Base-by-base conservation (phyloP, 2,888 invertebrate species). In the Neuroscelio doddi region DNA sequence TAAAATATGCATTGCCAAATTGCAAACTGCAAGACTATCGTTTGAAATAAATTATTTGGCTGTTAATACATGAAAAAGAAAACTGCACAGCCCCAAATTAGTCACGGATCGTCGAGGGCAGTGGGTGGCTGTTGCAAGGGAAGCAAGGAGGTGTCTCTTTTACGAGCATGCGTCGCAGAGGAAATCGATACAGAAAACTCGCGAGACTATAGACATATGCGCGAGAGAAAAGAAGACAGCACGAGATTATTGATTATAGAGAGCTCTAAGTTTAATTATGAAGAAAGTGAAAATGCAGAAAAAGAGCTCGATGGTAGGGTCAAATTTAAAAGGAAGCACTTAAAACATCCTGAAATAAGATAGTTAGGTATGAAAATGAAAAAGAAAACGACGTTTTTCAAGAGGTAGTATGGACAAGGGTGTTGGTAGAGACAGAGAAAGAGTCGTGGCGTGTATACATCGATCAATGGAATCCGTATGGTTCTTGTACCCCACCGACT, bases 91-190 rank as follows among this genome's bases (percentile, higher is more conserved):
- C 70, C 68, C n/a, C 64, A 73, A 71, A 73, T 76, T 68, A 68
- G 71, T 73, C 69, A 69, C 70, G 55, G 68, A 71, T 69, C 56
- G 67, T 42, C 50, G 63, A 29, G 42, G 55, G 68, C 38, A 39
- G 42, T 50, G 51, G 49, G 45, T 27, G 61, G 38, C 27, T 42
- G 50, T 52, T 36, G 61, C 64, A 57, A 64, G 51, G 26, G 52
- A 36, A 27, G 53, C 44, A 56, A 47, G 64, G 67, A 66, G 62
- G 69, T 68, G 45, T 24, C 27, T 64, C 56, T 42, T 64, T 63
- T 61, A 71, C 61, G 78, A 72, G 79, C 81, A 80, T 73, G 80
- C 81, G 81, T 80, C 64, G 63, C 59, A 58, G 24, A 38, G 17
- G 30, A 69, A 72, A 80, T 81, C 81, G 80, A 81, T 81, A 81